Evolutionary conservation across 2,888 invertebrate genomes (phyloP).

Genomic region (Leptopterna dolabrata): DNA sequence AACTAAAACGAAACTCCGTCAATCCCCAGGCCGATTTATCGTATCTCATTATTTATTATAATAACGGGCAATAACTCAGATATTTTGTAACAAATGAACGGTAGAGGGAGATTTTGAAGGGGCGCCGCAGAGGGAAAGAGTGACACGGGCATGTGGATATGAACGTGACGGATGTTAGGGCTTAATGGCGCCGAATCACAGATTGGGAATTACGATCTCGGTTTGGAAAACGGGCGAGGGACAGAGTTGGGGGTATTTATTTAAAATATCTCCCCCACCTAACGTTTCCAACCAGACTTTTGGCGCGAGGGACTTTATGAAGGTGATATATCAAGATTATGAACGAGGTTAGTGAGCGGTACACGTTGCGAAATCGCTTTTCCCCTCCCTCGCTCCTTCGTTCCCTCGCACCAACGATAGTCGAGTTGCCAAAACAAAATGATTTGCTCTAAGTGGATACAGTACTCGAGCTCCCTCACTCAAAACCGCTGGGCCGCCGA

Average conservation of each 20-base stretch:
- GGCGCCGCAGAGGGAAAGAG: conserved; percentile 47
- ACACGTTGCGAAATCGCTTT: conserved; percentile 38
- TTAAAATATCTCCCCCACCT: conserved; percentile 49
- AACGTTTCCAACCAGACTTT: background rate
- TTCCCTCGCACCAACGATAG: background rate
- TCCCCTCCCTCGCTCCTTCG: background rate
- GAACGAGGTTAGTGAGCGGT: conserved; percentile 33
- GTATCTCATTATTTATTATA: conserved; percentile 53
- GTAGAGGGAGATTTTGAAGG: conserved; percentile 24
- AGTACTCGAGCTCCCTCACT: background rate
- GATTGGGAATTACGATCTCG: conserved; percentile 51
- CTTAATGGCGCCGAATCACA: conserved; percentile 57
- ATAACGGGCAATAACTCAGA: conserved; percentile 53
- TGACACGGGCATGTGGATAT: conserved; percentile 59
- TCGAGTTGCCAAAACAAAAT: conserved; percentile 41
- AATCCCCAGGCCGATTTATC: conserved; percentile 43
- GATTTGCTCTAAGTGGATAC: conserved; percentile 37
- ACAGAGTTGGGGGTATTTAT: conserved; percentile 46
- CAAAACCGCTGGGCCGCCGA: background rate
- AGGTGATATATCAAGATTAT: conserved; percentile 51
- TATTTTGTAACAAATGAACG: conserved; percentile 48
- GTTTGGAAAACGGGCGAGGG: background rate
- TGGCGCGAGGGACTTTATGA: conserved; percentile 41
- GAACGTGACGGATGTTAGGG: conserved; percentile 60
- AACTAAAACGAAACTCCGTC: background rate